Evolutionary conservation across 2,888 invertebrate species (phyloP).

Genomic region (Philereme transversata): DNA sequence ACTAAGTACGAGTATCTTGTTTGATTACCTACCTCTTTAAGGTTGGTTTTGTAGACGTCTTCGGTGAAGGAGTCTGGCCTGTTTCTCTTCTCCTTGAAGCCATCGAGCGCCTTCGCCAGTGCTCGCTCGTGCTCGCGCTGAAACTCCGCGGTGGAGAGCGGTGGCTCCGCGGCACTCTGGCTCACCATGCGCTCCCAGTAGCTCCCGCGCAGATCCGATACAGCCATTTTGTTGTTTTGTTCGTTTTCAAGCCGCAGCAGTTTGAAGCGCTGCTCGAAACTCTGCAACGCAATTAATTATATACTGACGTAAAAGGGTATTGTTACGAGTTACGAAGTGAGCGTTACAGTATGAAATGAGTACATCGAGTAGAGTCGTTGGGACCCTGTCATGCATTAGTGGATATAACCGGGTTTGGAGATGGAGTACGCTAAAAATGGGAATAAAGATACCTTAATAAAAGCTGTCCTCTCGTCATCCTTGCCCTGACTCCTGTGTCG

Average conservation of each 20-base stretch:
- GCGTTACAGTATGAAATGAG: too few species aligned
- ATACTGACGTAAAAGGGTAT: not conserved
- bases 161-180: not conserved
- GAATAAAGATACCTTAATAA: not conserved
- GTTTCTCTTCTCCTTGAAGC: constrained; percentile 7
- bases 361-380: too few species aligned
- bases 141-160: not conserved
- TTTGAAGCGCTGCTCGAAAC: not conserved
- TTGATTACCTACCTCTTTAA: constrained; percentile 2
- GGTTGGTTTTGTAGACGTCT: constrained; percentile 4
- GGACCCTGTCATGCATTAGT: too few species aligned
- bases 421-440: too few species aligned
- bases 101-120: not conserved
- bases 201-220: not conserved
- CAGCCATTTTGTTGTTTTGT: constrained; percentile 2
- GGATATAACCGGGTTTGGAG: too few species aligned
- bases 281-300: not conserved
- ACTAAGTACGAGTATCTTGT: too few species aligned
- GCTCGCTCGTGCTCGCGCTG: constrained; percentile 1
- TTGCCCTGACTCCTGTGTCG: not conserved
- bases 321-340: too few species aligned
- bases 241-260: not conserved
- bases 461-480: not conserved
- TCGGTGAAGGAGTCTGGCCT: not conserved
- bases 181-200: constrained; percentile 9